phyloP scores from a whole-genome alignment of 2,113 vertebrate species.

The Pseudopipra pipra region DNA sequence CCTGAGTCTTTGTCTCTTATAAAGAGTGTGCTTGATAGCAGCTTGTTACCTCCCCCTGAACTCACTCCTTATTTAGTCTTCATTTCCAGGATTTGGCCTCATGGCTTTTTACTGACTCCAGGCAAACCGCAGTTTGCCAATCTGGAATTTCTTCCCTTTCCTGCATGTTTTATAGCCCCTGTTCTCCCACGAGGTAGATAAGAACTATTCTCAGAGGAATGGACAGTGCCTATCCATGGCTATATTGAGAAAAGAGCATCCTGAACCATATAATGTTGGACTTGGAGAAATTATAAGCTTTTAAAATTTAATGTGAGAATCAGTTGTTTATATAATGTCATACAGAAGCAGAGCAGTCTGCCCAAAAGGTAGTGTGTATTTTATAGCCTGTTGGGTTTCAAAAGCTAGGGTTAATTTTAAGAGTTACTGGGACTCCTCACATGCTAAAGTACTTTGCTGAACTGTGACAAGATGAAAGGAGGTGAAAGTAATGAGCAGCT shows the following conservation, averaged over 20 bases:
- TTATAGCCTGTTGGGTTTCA: conserved; percentile 29
- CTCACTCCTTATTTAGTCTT: not conserved
- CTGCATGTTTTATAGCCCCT: not conserved
- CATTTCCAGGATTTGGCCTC: not conserved
- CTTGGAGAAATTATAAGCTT: not conserved
- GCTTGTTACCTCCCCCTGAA: not conserved
- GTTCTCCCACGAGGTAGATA: not conserved
- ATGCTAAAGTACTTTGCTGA: conserved; percentile 32
- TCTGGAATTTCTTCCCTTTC: conserved; percentile 39
- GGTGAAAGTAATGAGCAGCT: conserved; percentile 53
- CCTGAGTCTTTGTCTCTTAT: not conserved
- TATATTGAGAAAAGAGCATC: not conserved
- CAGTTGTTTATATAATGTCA: not conserved
- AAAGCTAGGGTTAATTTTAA: conserved; percentile 39
- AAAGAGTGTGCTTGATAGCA: not conserved
- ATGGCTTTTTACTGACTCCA: not conserved
- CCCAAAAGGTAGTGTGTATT: not conserved
- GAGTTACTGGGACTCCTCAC: conserved; percentile 39
- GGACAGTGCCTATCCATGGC: not conserved
- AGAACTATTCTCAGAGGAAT: not conserved
- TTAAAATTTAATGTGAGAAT: not conserved
- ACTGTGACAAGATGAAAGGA: conserved; percentile 54
- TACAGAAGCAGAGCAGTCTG: not conserved
- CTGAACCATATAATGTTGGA: fast-evolving
- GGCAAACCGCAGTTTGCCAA: not conserved